Evolutionary conservation across 2,797 vertebrate species (phyloP).

Genomic region (Lithobates sylvaticus): DNA sequence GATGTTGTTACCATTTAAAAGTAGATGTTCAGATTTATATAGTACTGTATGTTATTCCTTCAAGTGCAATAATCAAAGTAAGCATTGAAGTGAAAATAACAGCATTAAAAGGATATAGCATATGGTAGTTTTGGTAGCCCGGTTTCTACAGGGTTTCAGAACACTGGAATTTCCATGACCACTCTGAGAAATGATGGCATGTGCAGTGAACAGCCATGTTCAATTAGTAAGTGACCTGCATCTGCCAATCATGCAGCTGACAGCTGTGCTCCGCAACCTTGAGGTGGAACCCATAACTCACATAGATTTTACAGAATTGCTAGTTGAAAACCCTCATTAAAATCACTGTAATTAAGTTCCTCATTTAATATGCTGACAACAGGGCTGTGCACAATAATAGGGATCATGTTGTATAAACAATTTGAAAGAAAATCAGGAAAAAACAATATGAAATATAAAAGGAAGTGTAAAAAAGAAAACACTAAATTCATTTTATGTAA

Average conservation of each 20-base stretch:
- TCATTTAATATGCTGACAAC: slow-evolving; percentile 25
- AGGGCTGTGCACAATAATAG: neutral
- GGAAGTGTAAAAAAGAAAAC: neutral
- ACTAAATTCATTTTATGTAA: neutral
- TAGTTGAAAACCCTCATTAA: slow-evolving; percentile 26
- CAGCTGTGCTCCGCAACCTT: neutral
- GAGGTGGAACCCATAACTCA: neutral
- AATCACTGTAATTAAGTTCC: slow-evolving; percentile 22
- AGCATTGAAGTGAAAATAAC: too few species aligned
- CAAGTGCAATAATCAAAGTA: too few species aligned
- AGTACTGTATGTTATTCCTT: too few species aligned
- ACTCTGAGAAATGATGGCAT: slow-evolving; percentile 2
- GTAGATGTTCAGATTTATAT: too few species aligned
- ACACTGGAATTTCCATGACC: neutral
- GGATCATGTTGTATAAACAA: slow-evolving; percentile 8
- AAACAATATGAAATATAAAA: neutral
- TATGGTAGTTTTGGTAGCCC: neutral
- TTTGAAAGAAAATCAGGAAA: neutral
- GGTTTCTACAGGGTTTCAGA: neutral
- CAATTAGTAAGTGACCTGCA: slow-evolving; percentile 7
- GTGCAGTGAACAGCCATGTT: neutral
- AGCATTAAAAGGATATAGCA: neutral
- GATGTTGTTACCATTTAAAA: too few species aligned
- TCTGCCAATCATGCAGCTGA: slow-evolving; percentile 28
- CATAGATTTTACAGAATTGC: slow-evolving; percentile 13